Percentiles rank a stretch among this genome's conserved stretches.
phyloP scores from a whole-genome alignment of 2,888 invertebrate species.

The Bedellia somnulentella region DNA sequence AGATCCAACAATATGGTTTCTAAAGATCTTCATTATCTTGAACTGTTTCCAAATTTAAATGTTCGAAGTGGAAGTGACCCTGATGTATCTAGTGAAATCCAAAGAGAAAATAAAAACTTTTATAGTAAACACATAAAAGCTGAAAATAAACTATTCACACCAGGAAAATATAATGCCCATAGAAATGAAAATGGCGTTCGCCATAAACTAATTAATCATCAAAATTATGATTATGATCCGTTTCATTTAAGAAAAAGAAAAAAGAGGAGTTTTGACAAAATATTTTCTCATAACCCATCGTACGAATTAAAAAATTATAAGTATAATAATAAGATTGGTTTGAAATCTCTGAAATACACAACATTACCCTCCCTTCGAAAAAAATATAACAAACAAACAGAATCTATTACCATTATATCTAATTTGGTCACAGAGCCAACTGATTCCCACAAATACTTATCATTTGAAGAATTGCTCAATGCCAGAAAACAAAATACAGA shows the following conservation, averaged over 20 bases:
- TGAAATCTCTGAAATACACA: constrained; percentile 34
- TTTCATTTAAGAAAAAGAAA: constrained; percentile 24
- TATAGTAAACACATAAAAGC: too few relatives aligned
- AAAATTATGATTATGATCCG: constrained; percentile 18
- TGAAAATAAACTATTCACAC: too few relatives aligned
- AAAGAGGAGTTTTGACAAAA: constrained; percentile 21
- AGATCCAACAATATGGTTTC: too few relatives aligned
- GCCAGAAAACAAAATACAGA: constrained; percentile 27
- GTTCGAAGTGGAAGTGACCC: too few relatives aligned
- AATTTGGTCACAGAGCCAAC: constrained; percentile 14
- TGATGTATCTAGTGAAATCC: too few relatives aligned
- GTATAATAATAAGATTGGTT: constrained; percentile 15
- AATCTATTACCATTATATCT: constrained; percentile 30
- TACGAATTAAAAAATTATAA: constrained; percentile 31
- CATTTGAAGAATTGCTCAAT: constrained; percentile 47
- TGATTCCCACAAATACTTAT: constrained; percentile 28
- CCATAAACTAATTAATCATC: too few relatives aligned
- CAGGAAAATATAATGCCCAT: too few relatives aligned
- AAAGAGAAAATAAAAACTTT: too few relatives aligned
- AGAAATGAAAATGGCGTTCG: too few relatives aligned
- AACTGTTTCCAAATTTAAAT: constrained; percentile 23
- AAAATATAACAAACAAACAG: constrained; percentile 21
- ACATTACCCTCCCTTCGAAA: too few relatives aligned
- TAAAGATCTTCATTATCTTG: constrained; percentile 17
- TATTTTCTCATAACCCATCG: constrained; percentile 25